Conservation (phyloP, 2,888 invertebrate species). For the Andrena marginata region DNA sequence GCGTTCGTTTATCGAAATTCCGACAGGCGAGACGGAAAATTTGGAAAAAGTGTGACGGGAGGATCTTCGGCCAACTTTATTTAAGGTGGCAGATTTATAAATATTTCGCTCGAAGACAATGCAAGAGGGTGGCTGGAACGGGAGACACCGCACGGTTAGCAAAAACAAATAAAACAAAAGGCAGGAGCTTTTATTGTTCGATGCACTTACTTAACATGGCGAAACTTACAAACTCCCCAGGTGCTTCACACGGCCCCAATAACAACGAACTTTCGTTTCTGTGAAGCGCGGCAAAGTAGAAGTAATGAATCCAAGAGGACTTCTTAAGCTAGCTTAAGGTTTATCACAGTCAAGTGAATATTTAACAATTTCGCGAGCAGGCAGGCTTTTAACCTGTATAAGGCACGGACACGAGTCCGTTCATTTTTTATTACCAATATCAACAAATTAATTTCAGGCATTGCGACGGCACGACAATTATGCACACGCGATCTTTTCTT, state of each 20-base stretch:
- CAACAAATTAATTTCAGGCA: not conserved
- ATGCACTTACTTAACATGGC: slow-evolving; percentile 42
- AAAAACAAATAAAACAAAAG: slow-evolving; percentile 17
- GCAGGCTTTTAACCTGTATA: slow-evolving; percentile 41
- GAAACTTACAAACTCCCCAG: slow-evolving; percentile 50
- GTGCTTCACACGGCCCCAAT: slow-evolving; percentile 61
- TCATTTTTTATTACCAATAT: slow-evolving; percentile 1
- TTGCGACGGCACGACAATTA: no score
- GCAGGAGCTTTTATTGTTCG: slow-evolving; percentile 44
- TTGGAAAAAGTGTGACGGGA: no score
- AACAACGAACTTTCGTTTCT: slow-evolving; percentile 65
- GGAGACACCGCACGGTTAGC: not conserved
- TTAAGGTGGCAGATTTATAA: not conserved
- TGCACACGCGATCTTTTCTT: not conserved
- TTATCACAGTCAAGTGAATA: slow-evolving; percentile 68
- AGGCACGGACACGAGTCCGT: not conserved
- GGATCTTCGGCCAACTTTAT: no score
- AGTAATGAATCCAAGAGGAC: slow-evolving; percentile 65
- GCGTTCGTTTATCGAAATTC: no score
- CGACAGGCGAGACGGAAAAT: no score
- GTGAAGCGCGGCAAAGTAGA: slow-evolving; percentile 63
- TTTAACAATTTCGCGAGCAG: slow-evolving; percentile 59
- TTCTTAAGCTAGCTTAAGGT: slow-evolving; percentile 66
- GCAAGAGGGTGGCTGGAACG: not conserved
- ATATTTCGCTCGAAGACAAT: not conserved